Percentiles rank a stretch among this genome's conserved stretches.
phyloP scores from a whole-genome alignment of 2,888 invertebrate species.

The Lypha dubia region DNA sequence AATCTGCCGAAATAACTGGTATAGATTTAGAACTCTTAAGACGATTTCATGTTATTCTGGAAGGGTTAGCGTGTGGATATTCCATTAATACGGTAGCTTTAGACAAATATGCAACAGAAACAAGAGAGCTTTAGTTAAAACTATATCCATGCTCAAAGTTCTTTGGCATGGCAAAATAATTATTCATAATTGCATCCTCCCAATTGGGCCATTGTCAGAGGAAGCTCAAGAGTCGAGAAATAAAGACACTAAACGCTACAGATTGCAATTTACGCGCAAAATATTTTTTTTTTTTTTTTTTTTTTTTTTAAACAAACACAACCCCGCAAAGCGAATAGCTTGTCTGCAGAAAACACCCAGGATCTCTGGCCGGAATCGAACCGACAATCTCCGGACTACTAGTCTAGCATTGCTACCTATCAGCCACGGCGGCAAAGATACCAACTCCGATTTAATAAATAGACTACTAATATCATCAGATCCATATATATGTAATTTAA shows the following conservation, averaged over 20 bases:
- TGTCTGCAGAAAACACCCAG: too few relatives aligned
- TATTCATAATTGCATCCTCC: neutral
- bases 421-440: too few relatives aligned
- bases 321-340: too few relatives aligned
- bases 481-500: conserved; percentile 14
- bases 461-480: conserved; percentile 13
- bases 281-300: too few relatives aligned
- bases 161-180: neutral
- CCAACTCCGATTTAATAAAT: conserved; percentile 1
- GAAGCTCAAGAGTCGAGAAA: neutral
- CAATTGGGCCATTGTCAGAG: neutral
- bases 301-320: too few relatives aligned
- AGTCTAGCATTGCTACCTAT: too few relatives aligned
- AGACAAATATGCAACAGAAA: neutral
- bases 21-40: too few relatives aligned
- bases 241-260: neutral
- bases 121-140: neutral
- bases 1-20: too few relatives aligned
- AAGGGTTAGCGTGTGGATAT: neutral
- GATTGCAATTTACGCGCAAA: neutral
- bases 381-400: too few relatives aligned
- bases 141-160: neutral
- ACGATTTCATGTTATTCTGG: too few relatives aligned
- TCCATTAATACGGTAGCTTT: neutral
- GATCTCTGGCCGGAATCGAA: too few relatives aligned